Evolutionary conservation across 2,888 invertebrate species (phyloP).

Genomic region (Lobophora halterata): DNA sequence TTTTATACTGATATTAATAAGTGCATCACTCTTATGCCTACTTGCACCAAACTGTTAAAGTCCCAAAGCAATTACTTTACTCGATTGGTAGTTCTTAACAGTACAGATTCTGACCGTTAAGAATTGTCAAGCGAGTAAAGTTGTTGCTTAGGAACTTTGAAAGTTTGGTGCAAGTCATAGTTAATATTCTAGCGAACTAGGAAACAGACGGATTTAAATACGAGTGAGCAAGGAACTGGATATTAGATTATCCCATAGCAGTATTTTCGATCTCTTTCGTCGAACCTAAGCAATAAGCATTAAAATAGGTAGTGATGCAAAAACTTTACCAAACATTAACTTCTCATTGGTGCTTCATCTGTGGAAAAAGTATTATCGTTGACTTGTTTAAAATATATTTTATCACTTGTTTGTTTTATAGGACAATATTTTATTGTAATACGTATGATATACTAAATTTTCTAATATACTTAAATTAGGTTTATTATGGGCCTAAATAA

Average conservation of each 20-base stretch:
- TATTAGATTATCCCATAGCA: too few species aligned
- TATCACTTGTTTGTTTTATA: conserved; percentile 62
- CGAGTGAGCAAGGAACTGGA: too few species aligned
- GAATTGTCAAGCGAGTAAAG: too few species aligned
- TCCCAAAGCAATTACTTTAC: too few species aligned
- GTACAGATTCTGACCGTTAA: too few species aligned
- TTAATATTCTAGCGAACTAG: conserved; percentile 1
- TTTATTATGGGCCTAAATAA: conserved; percentile 45
- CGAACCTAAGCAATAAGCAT: too few species aligned
- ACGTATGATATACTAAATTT: conserved; percentile 73
- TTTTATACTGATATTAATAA: conserved; percentile 5
- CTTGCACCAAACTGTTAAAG: too few species aligned
- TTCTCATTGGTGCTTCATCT: conserved; percentile 54
- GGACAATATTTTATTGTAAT: conserved; percentile 67
- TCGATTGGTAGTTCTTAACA: too few species aligned
- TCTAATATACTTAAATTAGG: conserved; percentile 60
- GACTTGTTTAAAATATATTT: conserved; percentile 59
- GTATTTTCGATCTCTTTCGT: too few species aligned
- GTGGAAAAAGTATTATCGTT: conserved; percentile 59
- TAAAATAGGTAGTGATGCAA: conserved; percentile 6
- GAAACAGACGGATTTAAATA: too few species aligned
- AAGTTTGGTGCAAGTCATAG: too few species aligned
- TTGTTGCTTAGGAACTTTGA: too few species aligned
- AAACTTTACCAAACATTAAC: conserved; percentile 13
- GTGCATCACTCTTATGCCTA: conserved; percentile 13